Evolutionary conservation across 2,888 invertebrate genomes (phyloP).

Genomic region (Prosapia bicincta): DNA sequence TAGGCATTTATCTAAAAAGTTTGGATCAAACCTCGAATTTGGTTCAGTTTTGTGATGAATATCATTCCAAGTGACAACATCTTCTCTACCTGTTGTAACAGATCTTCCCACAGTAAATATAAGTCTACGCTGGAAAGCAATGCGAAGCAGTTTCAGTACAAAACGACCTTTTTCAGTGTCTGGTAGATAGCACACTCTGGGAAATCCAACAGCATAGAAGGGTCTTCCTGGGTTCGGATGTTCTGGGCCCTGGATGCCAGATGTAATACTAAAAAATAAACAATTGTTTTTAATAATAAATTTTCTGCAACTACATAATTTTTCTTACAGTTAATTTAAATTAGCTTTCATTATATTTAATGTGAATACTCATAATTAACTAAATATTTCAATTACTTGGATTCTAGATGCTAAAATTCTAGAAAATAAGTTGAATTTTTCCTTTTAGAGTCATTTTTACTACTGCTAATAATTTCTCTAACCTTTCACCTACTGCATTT

Average conservation of each 20-base stretch:
- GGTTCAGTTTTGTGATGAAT: conserved; percentile 82
- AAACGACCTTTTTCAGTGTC: conserved; percentile 77
- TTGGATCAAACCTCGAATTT: conserved; percentile 71
- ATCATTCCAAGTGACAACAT: conserved; percentile 90
- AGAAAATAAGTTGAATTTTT: too few relatives aligned
- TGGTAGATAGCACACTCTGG: conserved; percentile 76
- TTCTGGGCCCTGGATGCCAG: conserved; percentile 75
- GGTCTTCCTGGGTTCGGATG: conserved; percentile 80
- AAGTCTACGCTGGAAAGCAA: conserved; percentile 78
- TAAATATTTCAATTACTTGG: too few relatives aligned
- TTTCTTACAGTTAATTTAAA: too few relatives aligned
- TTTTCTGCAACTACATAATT: too few relatives aligned
- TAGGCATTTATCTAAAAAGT: conserved; percentile 65
- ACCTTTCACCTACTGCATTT: too few relatives aligned
- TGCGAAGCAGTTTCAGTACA: conserved; percentile 43
- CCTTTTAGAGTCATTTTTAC: too few relatives aligned
- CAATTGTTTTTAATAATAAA: too few relatives aligned
- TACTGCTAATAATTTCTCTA: too few relatives aligned
- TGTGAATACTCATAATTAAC: too few relatives aligned
- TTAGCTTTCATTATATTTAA: too few relatives aligned
- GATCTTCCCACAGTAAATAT: conserved; percentile 86
- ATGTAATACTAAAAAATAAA: conserved; percentile 64
- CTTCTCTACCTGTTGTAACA: conserved; percentile 84
- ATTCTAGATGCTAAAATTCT: too few relatives aligned
- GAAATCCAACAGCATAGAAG: conserved; percentile 88